phyloP scores from a whole-genome alignment of 1,140 invertebrate species.

The Thaumetopoea pityocampa region DNA sequence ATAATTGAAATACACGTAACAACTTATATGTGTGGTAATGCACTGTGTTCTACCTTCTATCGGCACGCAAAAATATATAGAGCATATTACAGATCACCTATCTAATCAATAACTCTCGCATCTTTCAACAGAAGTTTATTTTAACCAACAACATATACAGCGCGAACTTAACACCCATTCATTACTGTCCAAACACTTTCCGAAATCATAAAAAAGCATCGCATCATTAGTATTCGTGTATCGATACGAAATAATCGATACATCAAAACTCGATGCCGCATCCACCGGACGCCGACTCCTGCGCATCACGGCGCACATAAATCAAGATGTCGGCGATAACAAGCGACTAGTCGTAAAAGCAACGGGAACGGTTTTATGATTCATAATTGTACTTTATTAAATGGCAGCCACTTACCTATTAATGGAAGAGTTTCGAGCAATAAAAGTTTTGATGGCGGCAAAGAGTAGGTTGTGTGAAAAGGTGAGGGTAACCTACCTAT shows the following conservation, averaged over 20 bases:
- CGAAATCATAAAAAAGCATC: background rate
- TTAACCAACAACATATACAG: too few relatives aligned
- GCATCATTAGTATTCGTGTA: conserved; percentile 7
- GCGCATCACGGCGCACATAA: conserved; percentile 57
- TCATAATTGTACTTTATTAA: conserved; percentile 74
- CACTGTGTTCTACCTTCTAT: too few relatives aligned
- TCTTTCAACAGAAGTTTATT: too few relatives aligned
- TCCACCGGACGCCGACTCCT: conserved; percentile 30
- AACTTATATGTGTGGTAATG: too few relatives aligned
- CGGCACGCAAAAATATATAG: too few relatives aligned
- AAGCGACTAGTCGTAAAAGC: conserved; percentile 62
- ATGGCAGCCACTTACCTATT: conserved; percentile 59
- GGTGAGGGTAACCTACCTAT: background rate
- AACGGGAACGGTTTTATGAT: conserved; percentile 70
- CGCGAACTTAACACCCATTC: too few relatives aligned
- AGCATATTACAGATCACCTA: too few relatives aligned
- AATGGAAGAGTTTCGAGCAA: conserved; percentile 45
- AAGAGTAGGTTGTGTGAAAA: conserved; percentile 5
- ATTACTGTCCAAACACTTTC: too few relatives aligned
- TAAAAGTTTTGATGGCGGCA: conserved; percentile 21
- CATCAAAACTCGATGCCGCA: conserved; percentile 26
- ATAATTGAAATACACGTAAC: too few relatives aligned
- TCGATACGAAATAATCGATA: conserved; percentile 6
- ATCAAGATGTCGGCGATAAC: conserved; percentile 69
- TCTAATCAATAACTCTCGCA: too few relatives aligned